Evolutionary conservation across 1,140 invertebrate genomes (phyloP).

Genomic region (Mylabris phalerata): DNA sequence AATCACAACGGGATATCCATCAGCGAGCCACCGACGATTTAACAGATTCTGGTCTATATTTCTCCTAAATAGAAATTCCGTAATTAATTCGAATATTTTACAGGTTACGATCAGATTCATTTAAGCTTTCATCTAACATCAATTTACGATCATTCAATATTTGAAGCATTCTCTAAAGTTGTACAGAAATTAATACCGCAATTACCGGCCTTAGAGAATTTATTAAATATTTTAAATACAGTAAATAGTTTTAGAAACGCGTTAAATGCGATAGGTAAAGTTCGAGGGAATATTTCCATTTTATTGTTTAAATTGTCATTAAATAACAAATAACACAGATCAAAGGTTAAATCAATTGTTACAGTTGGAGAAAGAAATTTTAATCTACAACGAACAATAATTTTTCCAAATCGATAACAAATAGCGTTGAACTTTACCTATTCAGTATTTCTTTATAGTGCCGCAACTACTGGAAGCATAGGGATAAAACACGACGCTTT

Average conservation of each 20-base stretch:
- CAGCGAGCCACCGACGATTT: slow-evolving; percentile 94
- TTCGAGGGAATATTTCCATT: not conserved
- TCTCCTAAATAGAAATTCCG: not conserved
- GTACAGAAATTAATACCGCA: slow-evolving; percentile 99
- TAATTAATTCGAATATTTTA: slow-evolving; percentile 24
- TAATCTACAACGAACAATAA: too few species aligned
- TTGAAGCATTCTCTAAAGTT: slow-evolving; percentile 99
- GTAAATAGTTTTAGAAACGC: slow-evolving; percentile 53
- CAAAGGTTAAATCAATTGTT: too few species aligned
- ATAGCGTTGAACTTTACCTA: too few species aligned
- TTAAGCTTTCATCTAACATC: slow-evolving; percentile 96
- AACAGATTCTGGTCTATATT: slow-evolving; percentile 65
- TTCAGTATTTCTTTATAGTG: too few species aligned
- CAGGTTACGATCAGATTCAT: slow-evolving; percentile 74
- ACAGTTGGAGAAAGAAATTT: too few species aligned
- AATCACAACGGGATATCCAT: slow-evolving; percentile 96
- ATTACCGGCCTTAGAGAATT: slow-evolving; percentile 92
- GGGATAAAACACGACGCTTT: too few species aligned
- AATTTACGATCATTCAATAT: slow-evolving; percentile 99
- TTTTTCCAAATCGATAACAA: too few species aligned
- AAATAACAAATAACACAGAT: too few species aligned
- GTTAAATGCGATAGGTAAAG: not conserved
- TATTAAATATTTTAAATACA: slow-evolving; percentile 98
- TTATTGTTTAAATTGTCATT: too few species aligned
- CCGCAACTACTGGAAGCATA: too few species aligned